Evolutionary conservation across 2,888 invertebrate genomes (phyloP), one percentile per base, ranked within the genome.

Genomic region (Drosophila planitibia): DNA sequence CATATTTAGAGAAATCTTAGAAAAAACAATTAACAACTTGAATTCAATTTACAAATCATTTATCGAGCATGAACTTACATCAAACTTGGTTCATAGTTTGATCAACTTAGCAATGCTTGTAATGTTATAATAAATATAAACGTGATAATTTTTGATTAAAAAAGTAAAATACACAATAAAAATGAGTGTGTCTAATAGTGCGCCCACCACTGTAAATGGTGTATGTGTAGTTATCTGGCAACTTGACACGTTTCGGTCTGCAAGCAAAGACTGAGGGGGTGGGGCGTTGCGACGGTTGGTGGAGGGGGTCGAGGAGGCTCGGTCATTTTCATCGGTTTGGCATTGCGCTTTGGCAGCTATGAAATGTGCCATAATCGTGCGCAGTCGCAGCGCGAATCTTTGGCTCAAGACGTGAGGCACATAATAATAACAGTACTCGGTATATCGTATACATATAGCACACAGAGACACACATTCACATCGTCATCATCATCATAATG

Each of bases 301-400:
- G 55, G 16, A 37, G 25, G 19, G 10, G 37, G 55, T 25, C 9
- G 16, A 5, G 12, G 19, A 55, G 37, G 35, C 22, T 65, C 65
- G 69, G 72, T 79, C 67, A 78, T 76, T 69, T 73, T 66, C 80
- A 70, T 66, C 70, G 71, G 66, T 66, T 63, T 77, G 74, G 73
- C 79, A 79, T 79, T 76, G 76, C 74, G 65, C 80, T 80, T 66
- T 75, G 74, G 60, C 37, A 74, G 79, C 79, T 75, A 75, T 68
- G 59, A 85, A 86, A 84, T 89, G 85, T 89, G 87, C 73, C 89
- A 86, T 89, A 85, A 89, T 85, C 89, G 87, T 85, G 85, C 89
- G 85, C 85, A 89, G 87, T 79, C 89, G 89, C 84, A 74, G 66
- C 89, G 86, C 87, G 87, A 81, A 85, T 81, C 84, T 84, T 77